Conservation (phyloP, 2,113 vertebrate genomes). For the Trematomus loennbergii region DNA sequence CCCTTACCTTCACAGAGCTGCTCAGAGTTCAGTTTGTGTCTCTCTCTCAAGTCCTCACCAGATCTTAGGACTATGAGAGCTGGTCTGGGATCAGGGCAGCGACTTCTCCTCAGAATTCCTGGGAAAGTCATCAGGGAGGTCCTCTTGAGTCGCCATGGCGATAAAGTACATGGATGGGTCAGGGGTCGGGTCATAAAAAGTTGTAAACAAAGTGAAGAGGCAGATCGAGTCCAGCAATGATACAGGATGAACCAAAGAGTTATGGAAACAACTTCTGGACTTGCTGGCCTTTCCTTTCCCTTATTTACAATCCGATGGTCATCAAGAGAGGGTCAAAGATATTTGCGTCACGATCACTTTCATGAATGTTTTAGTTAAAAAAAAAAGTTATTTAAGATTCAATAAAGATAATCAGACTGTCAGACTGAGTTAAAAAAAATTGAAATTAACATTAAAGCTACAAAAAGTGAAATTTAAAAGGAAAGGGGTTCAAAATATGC, state of each 20-base stretch:
- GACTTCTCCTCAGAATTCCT: conserved; percentile 37
- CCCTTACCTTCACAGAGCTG: conserved; percentile 15
- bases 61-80: not conserved
- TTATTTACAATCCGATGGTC: conserved; percentile 26
- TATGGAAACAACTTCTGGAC: conserved; percentile 59
- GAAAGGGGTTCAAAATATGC: not conserved
- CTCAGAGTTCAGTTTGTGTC: conserved; percentile 21
- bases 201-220: conserved; percentile 44
- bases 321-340: not conserved
- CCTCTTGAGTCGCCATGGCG: conserved; percentile 37
- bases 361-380: not conserved
- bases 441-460: not conserved
- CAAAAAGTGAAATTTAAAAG: not conserved
- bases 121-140: conserved; percentile 67
- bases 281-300: conserved; percentile 26
- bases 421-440: not conserved
- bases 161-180: conserved; percentile 60
- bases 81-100: conserved; percentile 42
- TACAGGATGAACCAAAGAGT: conserved; percentile 43
- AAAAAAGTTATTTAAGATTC: not conserved
- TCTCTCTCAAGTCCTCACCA: not conserved
- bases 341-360: not conserved
- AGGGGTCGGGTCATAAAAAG: conserved; percentile 60
- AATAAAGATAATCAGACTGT: not conserved
- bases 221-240: conserved; percentile 5